Conservation (phyloP, 2,797 vertebrate genomes). For the Megaceryle alcyon region DNA sequence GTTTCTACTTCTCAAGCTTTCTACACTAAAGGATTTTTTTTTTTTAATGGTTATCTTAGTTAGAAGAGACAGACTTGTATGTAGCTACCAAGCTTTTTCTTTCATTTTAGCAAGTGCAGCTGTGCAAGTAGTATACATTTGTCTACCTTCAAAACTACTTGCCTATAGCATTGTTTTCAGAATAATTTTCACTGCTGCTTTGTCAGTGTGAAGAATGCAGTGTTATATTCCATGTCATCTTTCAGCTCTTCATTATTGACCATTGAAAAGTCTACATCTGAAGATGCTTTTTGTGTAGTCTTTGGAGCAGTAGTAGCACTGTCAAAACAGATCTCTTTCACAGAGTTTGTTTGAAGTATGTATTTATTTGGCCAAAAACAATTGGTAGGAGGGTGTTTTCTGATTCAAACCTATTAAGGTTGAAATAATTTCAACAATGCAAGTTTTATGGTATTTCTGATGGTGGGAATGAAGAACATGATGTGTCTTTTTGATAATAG, state of each 20-base stretch:
- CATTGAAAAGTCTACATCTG: background rate
- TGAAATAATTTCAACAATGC: background rate
- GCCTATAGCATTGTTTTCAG: background rate
- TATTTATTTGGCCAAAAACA: no score
- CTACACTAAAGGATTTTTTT: accelerated
- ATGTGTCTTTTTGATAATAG: background rate
- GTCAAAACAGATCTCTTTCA: background rate
- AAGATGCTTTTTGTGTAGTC: background rate
- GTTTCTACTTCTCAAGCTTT: background rate
- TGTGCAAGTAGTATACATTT: background rate
- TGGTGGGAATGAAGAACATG: background rate
- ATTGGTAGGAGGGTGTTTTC: background rate
- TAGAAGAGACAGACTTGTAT: background rate
- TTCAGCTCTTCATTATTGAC: background rate
- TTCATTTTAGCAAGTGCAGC: background rate
- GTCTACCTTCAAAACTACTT: background rate
- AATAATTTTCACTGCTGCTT: background rate
- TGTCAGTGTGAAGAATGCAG: background rate
- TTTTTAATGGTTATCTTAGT: background rate
- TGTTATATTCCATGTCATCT: background rate
- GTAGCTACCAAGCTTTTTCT: background rate
- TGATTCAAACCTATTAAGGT: background rate
- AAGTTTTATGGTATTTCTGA: background rate
- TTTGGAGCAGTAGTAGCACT: background rate
- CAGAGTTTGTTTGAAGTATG: no score